Evolutionary conservation across 2,888 invertebrate genomes (phyloP).

Genomic region (Heliconius sara): DNA sequence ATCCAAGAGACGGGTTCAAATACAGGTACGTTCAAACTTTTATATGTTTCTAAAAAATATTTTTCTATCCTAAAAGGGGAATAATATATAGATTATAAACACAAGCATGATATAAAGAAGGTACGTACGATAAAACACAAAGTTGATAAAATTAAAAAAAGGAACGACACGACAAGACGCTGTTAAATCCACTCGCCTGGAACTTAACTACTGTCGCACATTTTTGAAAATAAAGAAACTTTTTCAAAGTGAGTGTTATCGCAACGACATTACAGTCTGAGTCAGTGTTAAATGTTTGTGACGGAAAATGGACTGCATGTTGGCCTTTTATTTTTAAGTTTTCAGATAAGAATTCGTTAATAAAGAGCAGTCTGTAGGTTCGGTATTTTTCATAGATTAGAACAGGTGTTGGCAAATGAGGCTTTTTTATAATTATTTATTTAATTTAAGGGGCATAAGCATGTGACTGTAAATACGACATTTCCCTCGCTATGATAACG

Average conservation of each 20-base stretch:
- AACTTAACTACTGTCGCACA: conserved; percentile 49
- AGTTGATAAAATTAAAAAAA: conserved; percentile 23
- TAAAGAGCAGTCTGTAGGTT: conserved; percentile 4
- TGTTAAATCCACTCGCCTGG: conserved; percentile 48
- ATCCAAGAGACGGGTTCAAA: not conserved
- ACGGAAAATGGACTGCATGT: conserved; percentile 48
- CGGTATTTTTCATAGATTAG: not conserved
- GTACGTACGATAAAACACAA: not conserved
- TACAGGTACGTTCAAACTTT: not conserved
- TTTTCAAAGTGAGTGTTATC: conserved; percentile 50
- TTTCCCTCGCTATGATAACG: no score
- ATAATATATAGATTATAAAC: not conserved
- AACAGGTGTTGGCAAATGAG: no score
- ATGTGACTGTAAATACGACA: no score
- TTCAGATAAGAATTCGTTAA: conserved; percentile 37
- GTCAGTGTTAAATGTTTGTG: conserved; percentile 51
- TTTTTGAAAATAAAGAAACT: conserved; percentile 52
- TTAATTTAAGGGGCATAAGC: no score
- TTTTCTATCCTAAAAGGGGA: no score
- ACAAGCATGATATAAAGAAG: conserved; percentile 29
- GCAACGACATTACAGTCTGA: conserved; percentile 50
- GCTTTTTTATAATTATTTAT: no score
- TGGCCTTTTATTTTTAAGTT: conserved; percentile 43
- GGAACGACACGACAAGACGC: conserved; percentile 35
- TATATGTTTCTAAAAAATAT: not conserved